Percentiles rank a stretch among this genome's conserved stretches.
These are phyloP conservation scores for Ctena decussata DNA, from an alignment of 2,888 invertebrate genomes.

Conservation along the genomic window DNA sequence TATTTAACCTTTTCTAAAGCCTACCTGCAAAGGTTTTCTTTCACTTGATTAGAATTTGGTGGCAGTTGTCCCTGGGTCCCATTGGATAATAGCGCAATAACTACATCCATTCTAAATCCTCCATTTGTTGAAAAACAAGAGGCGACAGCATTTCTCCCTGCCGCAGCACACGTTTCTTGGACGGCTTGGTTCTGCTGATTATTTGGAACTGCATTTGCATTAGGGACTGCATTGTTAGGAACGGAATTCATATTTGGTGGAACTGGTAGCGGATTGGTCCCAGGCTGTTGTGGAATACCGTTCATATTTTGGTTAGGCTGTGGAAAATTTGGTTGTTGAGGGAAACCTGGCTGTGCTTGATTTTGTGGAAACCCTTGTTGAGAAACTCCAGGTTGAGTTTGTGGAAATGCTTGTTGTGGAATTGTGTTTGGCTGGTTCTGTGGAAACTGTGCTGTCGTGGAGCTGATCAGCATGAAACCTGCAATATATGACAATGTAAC, in stretches of 20 bases:
- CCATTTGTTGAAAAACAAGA: slow-evolving; percentile 64
- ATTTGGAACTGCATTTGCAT: not conserved
- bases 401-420: slow-evolving; percentile 12
- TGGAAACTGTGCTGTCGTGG: not conserved
- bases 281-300: slow-evolving; percentile 13
- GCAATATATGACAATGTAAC: not conserved
- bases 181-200: not conserved
- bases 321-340: slow-evolving; percentile 19
- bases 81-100: slow-evolving; percentile 63
- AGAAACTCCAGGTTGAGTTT: not conserved
- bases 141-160: slow-evolving; percentile 59
- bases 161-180: slow-evolving; percentile 17
- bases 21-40: slow-evolving; percentile 53
- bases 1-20: too few relatives aligned
- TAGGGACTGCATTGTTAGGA: not conserved
- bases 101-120: slow-evolving; percentile 56
- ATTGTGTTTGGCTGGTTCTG: not conserved
- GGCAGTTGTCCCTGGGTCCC: slow-evolving; percentile 64
- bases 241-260: not conserved
- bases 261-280: slow-evolving; percentile 8
- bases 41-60: slow-evolving; percentile 47
- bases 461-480: not conserved
- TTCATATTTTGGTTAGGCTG: slow-evolving; percentile 8
- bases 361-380: slow-evolving; percentile 6
- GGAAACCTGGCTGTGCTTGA: slow-evolving; percentile 26